Conservation (phyloP, 2,888 invertebrate genomes). For the Caenorhabditis afra region DNA sequence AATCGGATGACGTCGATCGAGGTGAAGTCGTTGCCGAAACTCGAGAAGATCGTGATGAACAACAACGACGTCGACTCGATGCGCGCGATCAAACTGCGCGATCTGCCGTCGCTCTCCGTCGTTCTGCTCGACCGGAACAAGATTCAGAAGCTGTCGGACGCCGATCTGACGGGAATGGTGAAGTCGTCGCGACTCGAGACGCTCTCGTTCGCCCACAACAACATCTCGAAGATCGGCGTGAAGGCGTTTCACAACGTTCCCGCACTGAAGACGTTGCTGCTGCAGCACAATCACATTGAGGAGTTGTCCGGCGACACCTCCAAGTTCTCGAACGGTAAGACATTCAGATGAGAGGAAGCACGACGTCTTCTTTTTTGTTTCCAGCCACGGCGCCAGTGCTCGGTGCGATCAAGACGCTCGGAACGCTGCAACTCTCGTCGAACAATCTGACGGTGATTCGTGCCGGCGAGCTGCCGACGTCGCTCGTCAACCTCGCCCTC, state of each 20-base stretch:
- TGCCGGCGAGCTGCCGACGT: slow-evolving; percentile 65
- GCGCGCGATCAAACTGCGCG: slow-evolving; percentile 56
- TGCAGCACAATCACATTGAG: slow-evolving; percentile 67
- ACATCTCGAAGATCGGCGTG: slow-evolving; percentile 57
- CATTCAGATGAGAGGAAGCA: too few relatives aligned
- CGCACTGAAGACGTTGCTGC: slow-evolving; percentile 52
- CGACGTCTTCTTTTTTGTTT: too few relatives aligned
- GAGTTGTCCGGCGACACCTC: slow-evolving; percentile 41
- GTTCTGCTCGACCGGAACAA: slow-evolving; percentile 73
- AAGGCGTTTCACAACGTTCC: slow-evolving; percentile 61
- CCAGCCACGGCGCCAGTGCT: slow-evolving; percentile 74
- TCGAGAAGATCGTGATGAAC: slow-evolving; percentile 76
- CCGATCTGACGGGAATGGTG: slow-evolving; percentile 69
- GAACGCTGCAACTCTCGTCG: slow-evolving; percentile 82
- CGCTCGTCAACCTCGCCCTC: slow-evolving; percentile 58
- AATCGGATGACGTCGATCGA: slow-evolving; percentile 75
- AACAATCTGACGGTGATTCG: slow-evolving; percentile 76
- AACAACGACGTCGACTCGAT: slow-evolving; percentile 75
- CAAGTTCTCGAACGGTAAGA: neutral
- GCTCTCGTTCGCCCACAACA: slow-evolving; percentile 66
- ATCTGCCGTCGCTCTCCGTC: slow-evolving; percentile 68
- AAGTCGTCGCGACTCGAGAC: slow-evolving; percentile 58
- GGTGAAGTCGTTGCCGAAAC: slow-evolving; percentile 61
- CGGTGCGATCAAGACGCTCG: slow-evolving; percentile 79
- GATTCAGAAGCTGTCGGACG: slow-evolving; percentile 66